Conservation (phyloP, 2,888 invertebrate species). For the Acrobasis suavella region DNA sequence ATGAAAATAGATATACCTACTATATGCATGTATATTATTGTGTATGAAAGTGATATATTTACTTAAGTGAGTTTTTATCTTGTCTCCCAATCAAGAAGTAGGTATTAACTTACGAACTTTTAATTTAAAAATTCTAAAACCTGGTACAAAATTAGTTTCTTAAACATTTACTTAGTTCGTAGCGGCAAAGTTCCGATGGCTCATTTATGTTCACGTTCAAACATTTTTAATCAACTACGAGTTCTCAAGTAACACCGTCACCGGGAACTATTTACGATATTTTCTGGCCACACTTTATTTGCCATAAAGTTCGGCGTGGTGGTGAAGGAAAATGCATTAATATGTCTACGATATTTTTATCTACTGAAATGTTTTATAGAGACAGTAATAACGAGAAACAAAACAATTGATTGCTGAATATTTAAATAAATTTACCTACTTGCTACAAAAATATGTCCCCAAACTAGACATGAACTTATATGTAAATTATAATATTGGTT, state of each 20-base stretch:
- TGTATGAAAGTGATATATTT: no score
- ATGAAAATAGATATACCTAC: no score
- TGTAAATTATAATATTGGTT: no score
- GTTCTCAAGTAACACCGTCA: constrained; percentile 9
- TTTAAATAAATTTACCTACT: no score
- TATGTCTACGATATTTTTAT: no score
- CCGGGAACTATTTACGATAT: constrained; percentile 4
- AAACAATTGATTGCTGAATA: no score
- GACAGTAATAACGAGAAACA: no score
- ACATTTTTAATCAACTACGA: constrained; percentile 21
- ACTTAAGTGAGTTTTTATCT: no score
- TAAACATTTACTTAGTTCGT: neutral
- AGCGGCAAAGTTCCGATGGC: neutral
- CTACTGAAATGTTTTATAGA: no score
- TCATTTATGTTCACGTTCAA: neutral
- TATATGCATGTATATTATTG: no score
- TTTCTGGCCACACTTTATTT: constrained; percentile 17
- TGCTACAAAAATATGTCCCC: no score
- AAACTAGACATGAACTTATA: no score
- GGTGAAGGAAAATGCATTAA: neutral
- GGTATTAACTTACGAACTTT: neutral
- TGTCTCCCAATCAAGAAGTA: neutral
- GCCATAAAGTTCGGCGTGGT: constrained; percentile 1
- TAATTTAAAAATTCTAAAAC: neutral
- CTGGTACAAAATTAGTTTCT: neutral